These are phyloP conservation scores for Brachypodius melanocephalos DNA, from an alignment of 2,113 vertebrate species.

Conservation along the genomic window DNA sequence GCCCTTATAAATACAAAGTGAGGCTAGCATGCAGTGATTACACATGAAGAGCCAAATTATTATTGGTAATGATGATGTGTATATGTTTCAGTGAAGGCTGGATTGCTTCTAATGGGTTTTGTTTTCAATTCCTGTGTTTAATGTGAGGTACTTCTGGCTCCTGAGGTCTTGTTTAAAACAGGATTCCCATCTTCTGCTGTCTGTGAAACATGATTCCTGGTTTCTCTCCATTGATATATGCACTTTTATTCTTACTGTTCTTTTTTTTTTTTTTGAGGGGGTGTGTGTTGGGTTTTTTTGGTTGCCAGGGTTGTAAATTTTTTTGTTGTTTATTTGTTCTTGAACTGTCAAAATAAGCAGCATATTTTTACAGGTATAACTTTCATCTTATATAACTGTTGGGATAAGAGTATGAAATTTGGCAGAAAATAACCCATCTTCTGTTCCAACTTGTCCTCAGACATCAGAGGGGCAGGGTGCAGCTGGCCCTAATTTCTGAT, in stretches of 20 bases:
- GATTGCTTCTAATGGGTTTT: constrained; percentile 29
- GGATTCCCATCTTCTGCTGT: not conserved
- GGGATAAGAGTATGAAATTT: not conserved
- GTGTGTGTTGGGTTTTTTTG: not conserved
- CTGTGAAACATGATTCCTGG: not conserved
- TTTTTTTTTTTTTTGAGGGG: not conserved
- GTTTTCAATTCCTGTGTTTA: not conserved
- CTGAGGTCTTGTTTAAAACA: not conserved
- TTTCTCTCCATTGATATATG: not conserved
- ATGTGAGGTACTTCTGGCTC: not conserved
- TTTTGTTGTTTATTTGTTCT: not conserved
- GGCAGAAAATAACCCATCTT: not conserved
- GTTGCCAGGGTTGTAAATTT: not conserved
- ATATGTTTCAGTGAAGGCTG: not conserved
- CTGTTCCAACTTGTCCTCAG: not conserved
- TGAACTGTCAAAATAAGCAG: not conserved
- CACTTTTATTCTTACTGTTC: not conserved
- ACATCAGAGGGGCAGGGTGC: accelerated
- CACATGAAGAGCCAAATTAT: constrained; percentile 6
- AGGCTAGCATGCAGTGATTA: not conserved
- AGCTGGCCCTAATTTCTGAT: not conserved
- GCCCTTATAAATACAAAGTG: not conserved
- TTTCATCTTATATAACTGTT: not conserved
- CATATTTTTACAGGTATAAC: not conserved
- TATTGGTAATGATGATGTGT: constrained; percentile 25